Base-by-base conservation (phyloP, 2,113 vertebrate genomes). In the Malurus alboscapulatus region DNA sequence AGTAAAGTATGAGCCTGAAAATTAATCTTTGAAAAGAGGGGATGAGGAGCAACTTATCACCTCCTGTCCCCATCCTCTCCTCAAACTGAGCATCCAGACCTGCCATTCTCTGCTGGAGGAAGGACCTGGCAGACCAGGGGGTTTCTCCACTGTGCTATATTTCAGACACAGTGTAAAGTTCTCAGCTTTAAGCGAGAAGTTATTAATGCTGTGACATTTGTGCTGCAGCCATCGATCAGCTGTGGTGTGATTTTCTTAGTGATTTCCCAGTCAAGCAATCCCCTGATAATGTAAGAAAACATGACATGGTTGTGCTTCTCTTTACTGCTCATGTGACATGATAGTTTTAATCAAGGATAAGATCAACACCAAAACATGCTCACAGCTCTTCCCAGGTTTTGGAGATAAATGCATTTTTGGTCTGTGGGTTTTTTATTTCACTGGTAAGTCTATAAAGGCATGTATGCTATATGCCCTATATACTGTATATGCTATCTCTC, bases 201-300 rank as follows among this genome's bases (percentile, higher is more conserved):
- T 95, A 57, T 78, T 72, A 88, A 67, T 40, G 29, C 51, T 81
- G 48, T 84, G 61, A 77, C 73, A 71, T 91, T 90, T 87, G 69
- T 88, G 69, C 80, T 88, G 61, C 36, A 72, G 69, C 27, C 68
- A 75, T 84, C 0, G 4, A 88, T 93, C 77, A 75, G 40, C 50
- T 67, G 11, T 19, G 17, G 51, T 88, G 73, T 78, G 57, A 61
- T 92, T 93, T 95, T 67, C 65, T 75, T 65, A 57, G 61, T 3
- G 19, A 86, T 87, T 90, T 94, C 73, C 73, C 3, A 25, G 51
- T 45, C 68, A 96, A 44, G 53, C 32, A 63, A 72, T 68, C 76
- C 73, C 84, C 36, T 48, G 90, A 62, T 78, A 94, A 84, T 63
- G 61, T 81, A 81, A 72, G 73, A 92, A 84, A 87, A 93, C 68